These are phyloP conservation scores for Solea solea DNA, from an alignment of 2,113 vertebrate genomes.

Conservation along the genomic window DNA sequence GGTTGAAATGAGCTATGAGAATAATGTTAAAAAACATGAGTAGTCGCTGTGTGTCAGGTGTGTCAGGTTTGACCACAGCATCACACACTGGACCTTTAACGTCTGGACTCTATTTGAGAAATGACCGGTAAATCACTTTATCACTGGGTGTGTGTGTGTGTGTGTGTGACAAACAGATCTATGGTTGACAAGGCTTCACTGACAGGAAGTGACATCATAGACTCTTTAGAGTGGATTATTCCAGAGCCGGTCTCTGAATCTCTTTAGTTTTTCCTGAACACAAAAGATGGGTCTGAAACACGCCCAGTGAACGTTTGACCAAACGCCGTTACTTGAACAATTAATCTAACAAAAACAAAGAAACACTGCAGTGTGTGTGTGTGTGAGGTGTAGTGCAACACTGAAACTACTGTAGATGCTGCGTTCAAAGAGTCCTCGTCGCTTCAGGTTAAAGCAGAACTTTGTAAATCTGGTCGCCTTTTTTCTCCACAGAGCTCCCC, in stretches of 20 bases:
- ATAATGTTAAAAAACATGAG: too few species aligned
- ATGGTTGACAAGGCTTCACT: background rate
- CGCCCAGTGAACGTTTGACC: conserved; percentile 6
- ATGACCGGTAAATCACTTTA: background rate
- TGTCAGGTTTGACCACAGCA: too few species aligned
- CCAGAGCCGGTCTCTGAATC: background rate
- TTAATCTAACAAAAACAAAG: conserved; percentile 2
- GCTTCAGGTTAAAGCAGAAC: background rate
- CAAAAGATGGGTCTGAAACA: conserved; percentile 5
- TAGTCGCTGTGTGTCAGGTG: too few species aligned
- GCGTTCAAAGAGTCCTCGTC: background rate
- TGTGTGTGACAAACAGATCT: background rate
- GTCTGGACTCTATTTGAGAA: background rate
- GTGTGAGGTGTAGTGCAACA: conserved; percentile 33
- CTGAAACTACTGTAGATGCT: conserved; percentile 25
- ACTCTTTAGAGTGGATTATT: background rate
- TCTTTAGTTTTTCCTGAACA: background rate
- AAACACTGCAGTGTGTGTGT: conserved; percentile 15
- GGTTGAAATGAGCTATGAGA: too few species aligned
- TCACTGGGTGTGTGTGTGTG: background rate
- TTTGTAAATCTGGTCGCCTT: too few species aligned
- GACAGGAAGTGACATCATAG: too few species aligned
- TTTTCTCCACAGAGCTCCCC: too few species aligned
- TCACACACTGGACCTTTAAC: background rate
- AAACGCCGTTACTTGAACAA: conserved; percentile 27